phyloP scores from a whole-genome alignment of 2,888 invertebrate species.

The Megamerina dolium region DNA sequence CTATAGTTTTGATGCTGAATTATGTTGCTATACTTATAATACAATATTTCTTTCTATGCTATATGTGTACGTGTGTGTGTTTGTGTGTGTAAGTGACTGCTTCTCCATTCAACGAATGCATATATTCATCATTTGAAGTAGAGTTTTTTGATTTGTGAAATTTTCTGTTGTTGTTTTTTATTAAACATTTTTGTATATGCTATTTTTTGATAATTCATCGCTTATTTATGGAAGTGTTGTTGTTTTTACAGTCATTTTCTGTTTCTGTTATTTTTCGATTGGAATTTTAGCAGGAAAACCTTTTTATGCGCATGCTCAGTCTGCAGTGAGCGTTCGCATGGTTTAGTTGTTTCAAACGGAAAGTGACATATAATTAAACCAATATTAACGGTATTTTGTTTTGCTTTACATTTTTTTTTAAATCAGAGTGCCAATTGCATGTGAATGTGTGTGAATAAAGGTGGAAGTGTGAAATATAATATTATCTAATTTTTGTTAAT shows the following conservation, averaged over 20 bases:
- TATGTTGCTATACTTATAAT: too few species aligned
- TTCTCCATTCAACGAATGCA: neutral
- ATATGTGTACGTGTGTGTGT: too few species aligned
- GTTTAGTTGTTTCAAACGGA: conserved; percentile 32
- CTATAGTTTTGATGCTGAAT: too few species aligned
- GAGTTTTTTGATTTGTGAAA: too few species aligned
- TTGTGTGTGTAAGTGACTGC: neutral
- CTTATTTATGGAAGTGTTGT: too few species aligned
- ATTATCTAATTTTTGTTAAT: too few species aligned
- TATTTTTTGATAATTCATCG: neutral
- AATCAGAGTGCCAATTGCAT: too few species aligned
- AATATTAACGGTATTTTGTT: neutral
- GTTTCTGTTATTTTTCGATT: neutral
- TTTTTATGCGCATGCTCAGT: conserved; percentile 30
- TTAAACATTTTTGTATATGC: conserved; percentile 3
- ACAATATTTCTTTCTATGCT: too few species aligned
- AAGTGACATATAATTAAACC: too few species aligned
- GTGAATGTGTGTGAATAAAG: too few species aligned
- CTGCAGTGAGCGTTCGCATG: conserved; percentile 40
- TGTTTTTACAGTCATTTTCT: too few species aligned
- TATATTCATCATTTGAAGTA: neutral
- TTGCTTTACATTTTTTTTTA: conserved; percentile 3
- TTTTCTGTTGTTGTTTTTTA: conserved; percentile 13
- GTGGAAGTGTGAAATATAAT: too few species aligned
- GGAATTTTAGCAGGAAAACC: conserved; percentile 25